Evolutionary conservation across 2,888 invertebrate species (phyloP), one percentile per base, ranked within the genome.

Genomic region (Dynastes grantii): DNA sequence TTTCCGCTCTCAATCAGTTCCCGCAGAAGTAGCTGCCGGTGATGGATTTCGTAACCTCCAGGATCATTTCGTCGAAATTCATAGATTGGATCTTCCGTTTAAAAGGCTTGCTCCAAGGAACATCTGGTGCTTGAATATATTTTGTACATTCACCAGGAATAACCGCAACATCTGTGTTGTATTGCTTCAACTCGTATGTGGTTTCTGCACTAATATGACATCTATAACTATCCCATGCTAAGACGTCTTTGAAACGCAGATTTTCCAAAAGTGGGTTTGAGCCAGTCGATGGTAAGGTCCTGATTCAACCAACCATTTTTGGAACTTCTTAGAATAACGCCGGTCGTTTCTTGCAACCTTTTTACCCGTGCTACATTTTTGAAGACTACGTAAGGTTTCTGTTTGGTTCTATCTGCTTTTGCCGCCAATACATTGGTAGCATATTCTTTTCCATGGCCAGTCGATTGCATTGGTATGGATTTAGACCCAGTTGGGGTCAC

Each of bases 61-160:
- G 90, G 84, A 99, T 99, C 95, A 99, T 98, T 90, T 98, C 99
- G 88, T 99, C 99, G 89, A 99, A 99, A 90, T 98, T 98, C 90
- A 99, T 92, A 82, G 94, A 95, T 88, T 98, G 22, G 22, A 22
- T 32, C 29, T 32, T 32, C 29, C 29, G 29, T 32, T 32, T 32
- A 3, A 32, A 32, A 32, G 29, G 29, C 29, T 32, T 32, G 32
- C 5, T 32, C 32, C 32, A 32, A 32, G 32, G 0, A 32, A 32
- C 32, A 32, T 32, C 4, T 4, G 5, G 4, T 32, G 32, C 4
- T 32, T 32, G 32, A 32, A 32, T 32, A 5, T 32, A 32, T 32
- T 32, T 4, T 32, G 32, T 5, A 5, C 32, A 32, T 32, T 5
- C 5, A 32, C 32, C 32, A 32, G 32, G 4, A 32, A 32, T 32